Conservation (phyloP, 2,888 invertebrate genomes). For the Hypena proboscidalis region DNA sequence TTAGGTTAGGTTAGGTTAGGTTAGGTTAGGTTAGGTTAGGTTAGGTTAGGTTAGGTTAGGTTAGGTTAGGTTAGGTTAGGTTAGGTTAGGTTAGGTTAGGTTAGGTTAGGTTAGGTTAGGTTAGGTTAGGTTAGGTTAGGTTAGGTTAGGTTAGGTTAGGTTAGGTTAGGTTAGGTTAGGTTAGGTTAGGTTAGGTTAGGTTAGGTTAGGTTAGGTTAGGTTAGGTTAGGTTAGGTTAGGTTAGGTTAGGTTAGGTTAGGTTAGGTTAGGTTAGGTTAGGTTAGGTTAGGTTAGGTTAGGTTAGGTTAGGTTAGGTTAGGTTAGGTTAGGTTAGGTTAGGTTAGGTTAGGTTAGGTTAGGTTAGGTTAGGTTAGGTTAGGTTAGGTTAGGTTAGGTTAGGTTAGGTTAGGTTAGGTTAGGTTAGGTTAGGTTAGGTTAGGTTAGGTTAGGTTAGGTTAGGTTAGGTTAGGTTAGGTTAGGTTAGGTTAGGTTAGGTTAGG, state of each 20-base stretch:
- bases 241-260: slow-evolving; percentile 33
- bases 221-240: slow-evolving; percentile 34
- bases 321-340: slow-evolving; percentile 34
- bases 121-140: slow-evolving; percentile 24
- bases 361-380: slow-evolving; percentile 23
- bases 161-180: slow-evolving; percentile 33
- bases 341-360: slow-evolving; percentile 34
- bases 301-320: slow-evolving; percentile 33
- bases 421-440: slow-evolving; percentile 34
- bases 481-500: slow-evolving; percentile 34
- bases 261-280: slow-evolving; percentile 31
- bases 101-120: slow-evolving; percentile 26
- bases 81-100: slow-evolving; percentile 34
- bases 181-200: slow-evolving; percentile 29
- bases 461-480: slow-evolving; percentile 24
- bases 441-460: slow-evolving; percentile 26
- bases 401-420: slow-evolving; percentile 34
- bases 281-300: slow-evolving; percentile 20
- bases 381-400: slow-evolving; percentile 28
- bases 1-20: slow-evolving; percentile 34
- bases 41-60: slow-evolving; percentile 28
- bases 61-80: slow-evolving; percentile 34
- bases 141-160: slow-evolving; percentile 34
- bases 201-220: slow-evolving; percentile 21
- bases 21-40: slow-evolving; percentile 23